Evolutionary conservation across 2,888 invertebrate species (phyloP).

Genomic region (Hetaerina titia): DNA sequence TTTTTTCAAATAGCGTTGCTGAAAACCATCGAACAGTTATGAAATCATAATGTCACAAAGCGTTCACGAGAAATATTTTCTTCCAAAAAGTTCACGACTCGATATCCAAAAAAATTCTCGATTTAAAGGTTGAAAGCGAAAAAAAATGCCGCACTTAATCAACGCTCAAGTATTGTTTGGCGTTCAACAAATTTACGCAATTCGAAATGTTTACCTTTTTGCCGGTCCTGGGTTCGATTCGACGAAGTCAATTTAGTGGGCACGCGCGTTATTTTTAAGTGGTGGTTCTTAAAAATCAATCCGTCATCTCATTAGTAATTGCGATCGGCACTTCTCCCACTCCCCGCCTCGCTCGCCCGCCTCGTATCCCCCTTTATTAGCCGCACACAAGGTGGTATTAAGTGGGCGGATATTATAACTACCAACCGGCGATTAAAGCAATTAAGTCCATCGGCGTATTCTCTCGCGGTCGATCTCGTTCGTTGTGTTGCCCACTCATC

Average conservation of each 20-base stretch:
- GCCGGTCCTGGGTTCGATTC: not conserved
- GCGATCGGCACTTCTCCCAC: conserved; percentile 38
- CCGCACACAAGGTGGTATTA: conserved; percentile 56
- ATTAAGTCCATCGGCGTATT: conserved; percentile 52
- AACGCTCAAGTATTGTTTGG: too few relatives aligned
- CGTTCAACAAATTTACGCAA: too few relatives aligned
- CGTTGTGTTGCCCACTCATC: not conserved
- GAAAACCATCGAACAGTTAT: too few relatives aligned
- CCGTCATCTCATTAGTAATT: conserved; percentile 47
- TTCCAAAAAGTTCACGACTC: too few relatives aligned
- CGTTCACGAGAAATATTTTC: too few relatives aligned
- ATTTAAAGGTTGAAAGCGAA: too few relatives aligned
- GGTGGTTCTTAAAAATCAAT: conserved; percentile 39
- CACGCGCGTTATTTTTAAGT: not conserved
- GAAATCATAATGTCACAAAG: too few relatives aligned
- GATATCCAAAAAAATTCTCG: too few relatives aligned
- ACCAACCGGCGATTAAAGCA: conserved; percentile 57
- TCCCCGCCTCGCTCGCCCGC: not conserved
- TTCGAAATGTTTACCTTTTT: too few relatives aligned
- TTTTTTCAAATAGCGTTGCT: too few relatives aligned
- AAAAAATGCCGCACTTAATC: too few relatives aligned
- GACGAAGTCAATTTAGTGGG: not conserved
- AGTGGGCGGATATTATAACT: conserved; percentile 62
- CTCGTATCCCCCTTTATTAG: conserved; percentile 23
- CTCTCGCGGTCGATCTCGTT: not conserved